phyloP scores from a whole-genome alignment of 2,797 vertebrate genomes.

The Bradypus variegatus region DNA sequence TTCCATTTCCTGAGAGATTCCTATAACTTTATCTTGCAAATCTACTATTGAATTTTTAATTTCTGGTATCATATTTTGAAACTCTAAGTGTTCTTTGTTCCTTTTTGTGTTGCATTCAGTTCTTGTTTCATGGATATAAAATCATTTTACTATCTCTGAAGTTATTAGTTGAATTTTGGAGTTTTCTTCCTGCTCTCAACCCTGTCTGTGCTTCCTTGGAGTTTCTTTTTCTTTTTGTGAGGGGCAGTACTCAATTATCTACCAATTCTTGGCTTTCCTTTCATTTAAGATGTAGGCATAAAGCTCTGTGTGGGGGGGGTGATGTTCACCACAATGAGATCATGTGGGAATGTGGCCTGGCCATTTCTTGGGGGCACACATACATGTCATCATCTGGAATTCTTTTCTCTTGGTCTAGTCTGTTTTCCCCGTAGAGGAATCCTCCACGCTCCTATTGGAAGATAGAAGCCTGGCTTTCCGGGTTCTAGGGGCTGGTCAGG shows the following conservation, averaged over 20 bases:
- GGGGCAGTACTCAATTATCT: not conserved
- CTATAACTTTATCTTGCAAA: slow-evolving; percentile 14
- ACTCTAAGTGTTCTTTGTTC: not conserved
- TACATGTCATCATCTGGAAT: not conserved
- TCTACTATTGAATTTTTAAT: not conserved
- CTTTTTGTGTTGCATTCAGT: slow-evolving; percentile 21
- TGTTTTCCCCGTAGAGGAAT: not conserved
- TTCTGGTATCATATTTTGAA: not conserved
- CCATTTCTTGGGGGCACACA: not conserved
- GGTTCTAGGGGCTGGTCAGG: not conserved
- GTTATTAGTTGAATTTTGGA: not conserved
- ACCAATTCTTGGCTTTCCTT: not conserved
- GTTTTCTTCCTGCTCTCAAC: not conserved
- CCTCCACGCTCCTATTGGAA: not conserved
- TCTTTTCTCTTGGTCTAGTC: not conserved
- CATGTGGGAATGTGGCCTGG: not conserved
- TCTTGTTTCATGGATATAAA: slow-evolving; percentile 17
- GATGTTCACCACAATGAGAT: not conserved
- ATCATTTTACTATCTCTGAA: slow-evolving; percentile 1
- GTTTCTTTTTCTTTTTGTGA: not conserved
- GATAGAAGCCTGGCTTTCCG: not conserved
- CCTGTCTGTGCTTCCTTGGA: not conserved
- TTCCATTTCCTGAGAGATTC: not conserved
- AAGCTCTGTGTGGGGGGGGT: not conserved
- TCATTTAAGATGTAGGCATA: not conserved